Evolutionary conservation across 2,113 vertebrate genomes (phyloP), one percentile per base, ranked within the genome.

Genomic region (Protobothrops mucrosquamatus): DNA sequence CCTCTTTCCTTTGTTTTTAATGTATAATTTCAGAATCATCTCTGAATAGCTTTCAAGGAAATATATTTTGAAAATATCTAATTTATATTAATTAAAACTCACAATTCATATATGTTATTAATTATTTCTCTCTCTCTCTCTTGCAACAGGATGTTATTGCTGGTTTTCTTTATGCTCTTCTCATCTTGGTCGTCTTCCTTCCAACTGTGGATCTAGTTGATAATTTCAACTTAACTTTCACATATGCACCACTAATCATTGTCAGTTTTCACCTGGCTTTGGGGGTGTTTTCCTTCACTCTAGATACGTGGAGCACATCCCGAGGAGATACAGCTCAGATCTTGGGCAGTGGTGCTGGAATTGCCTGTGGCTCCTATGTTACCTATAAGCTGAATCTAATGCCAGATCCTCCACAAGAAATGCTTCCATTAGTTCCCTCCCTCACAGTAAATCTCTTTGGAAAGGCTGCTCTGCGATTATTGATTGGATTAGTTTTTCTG

Each of bases 241-340:
- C 94, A 95, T 99, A 98, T 0, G 98, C 99, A 0, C 99, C 99
- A 0, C 94, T 99, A 48, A 93, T 98, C 93, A 98, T 99, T 96
- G 96, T 99, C 54, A 98, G 98, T 20, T 96, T 99, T n/a, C 99
- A 99, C 92, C 95, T 99, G 39, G 98, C 96, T 34, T 93, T 99
- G 96, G 99, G 98, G 85, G 98, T 99, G 94, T 99, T 99, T 96
- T 99, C 98, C 88, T 99, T 99, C 96, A 99, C 98, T 4, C 97
- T 99, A 85, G 99, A 99, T 96, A 99, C 98, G 6, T 99, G 99
- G 99, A 99, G 99, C 97, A 99, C 99, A 0, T 99, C 99, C 0
- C 97, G 99, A 3, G 99, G 99, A 2, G 99, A 99, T 97, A 99
- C 99, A 0, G 99, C 99, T 39, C 98, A 99, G 97, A 99, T 99